Base-by-base conservation (phyloP, 2,888 invertebrate species). In the Phaonia tiefii region DNA sequence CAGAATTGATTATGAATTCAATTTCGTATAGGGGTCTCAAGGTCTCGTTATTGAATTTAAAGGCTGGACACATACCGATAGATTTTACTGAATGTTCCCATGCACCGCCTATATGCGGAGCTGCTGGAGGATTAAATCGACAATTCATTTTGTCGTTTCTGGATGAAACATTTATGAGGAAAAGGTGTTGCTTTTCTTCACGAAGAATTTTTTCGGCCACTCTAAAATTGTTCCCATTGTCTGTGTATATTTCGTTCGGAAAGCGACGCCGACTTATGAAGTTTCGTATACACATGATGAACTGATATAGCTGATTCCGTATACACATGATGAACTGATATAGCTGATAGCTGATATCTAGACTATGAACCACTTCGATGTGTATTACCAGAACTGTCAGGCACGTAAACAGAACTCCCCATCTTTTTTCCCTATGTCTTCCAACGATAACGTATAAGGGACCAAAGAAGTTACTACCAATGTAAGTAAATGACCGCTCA, bases 381-480 rank as follows among this genome's bases (percentile, higher is more conserved):
- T 84, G 83, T 0, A 84, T 73, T 0, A 79, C 83, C 11, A 82
- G 1, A n/a, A 79, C 51, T 1, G 83, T 85, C 1, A 84, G 42
- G 49, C 84, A 83, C 0, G 84, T 84, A 8, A 85, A 84, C 22
- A 84, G 58, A 8, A 83, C 83, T 2, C 81, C 80, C 84, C 83
- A 85, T 46, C 80, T n/a, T n/a, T n/a, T n/a, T n/a, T n/a, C n/a
- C n/a, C n/a, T n/a, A n/a, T n/a, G n/a, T n/a, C n/a, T n/a, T 56
- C 83, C 83, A 54, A 83, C 51, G 2, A 73, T 77, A 2, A 83
- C 83, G 10, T 56, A 15, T 1, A 85, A 25, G 13, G 84, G 65
- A 0, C 65, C 65, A 26, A 46, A 65, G 25, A 46, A 65, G 25
- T 65, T 46, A 3, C 84, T 49, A 13, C 81, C 82, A 0, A 80